Conservation (phyloP, 2,797 vertebrate genomes). For the Iguana delicatissima region DNA sequence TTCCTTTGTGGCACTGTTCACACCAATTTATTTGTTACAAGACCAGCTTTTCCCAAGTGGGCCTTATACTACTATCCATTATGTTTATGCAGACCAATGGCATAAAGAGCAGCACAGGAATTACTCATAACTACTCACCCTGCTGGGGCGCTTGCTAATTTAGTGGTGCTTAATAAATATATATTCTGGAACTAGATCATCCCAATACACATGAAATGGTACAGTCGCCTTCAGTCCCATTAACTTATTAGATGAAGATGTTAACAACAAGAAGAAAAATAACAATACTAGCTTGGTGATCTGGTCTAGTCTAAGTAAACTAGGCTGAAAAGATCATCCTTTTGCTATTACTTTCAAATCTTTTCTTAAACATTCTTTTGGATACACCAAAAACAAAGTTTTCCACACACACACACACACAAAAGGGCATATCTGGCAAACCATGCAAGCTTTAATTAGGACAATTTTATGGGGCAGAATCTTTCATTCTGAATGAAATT, state of each 20-base stretch:
- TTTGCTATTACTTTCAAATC: neutral
- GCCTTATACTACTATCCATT: too few species aligned
- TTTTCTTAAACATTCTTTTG: neutral
- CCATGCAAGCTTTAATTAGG: neutral
- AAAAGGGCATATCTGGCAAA: neutral
- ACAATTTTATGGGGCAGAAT: neutral
- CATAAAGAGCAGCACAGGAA: neutral
- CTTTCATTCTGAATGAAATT: too few species aligned
- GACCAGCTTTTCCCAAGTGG: neutral
- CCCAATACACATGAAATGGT: neutral
- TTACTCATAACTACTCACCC: neutral
- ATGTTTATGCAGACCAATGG: neutral
- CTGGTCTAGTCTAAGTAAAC: neutral
- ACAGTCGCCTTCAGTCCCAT: too few species aligned
- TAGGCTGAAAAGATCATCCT: neutral
- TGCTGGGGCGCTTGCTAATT: neutral
- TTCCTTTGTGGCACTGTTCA: neutral
- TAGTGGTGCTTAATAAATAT: neutral
- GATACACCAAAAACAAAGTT: neutral
- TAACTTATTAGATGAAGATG: neutral
- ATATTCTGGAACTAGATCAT: neutral
- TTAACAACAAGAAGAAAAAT: neutral
- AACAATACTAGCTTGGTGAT: neutral
- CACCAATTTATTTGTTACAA: neutral
- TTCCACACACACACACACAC: too few species aligned